Conservation (phyloP, 2,888 invertebrate genomes). For the Amphiduros pacificus region DNA sequence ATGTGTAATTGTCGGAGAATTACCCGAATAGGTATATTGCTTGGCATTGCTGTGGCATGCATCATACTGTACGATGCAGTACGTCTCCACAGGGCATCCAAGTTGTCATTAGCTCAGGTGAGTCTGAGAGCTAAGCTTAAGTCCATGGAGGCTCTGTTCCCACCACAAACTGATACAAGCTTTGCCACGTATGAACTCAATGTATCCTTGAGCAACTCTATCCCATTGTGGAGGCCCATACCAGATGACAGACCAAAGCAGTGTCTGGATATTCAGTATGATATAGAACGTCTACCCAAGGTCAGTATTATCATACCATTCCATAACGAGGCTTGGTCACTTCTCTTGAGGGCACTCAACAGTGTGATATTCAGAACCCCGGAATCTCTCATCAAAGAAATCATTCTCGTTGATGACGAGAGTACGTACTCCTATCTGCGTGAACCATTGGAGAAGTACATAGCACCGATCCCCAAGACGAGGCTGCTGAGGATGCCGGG, state of each 20-base stretch:
- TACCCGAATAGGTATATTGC: no score
- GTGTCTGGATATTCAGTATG: not conserved
- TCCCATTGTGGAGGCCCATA: not conserved
- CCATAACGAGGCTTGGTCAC: constrained; percentile 32
- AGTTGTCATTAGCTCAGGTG: no score
- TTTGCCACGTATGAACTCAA: not conserved
- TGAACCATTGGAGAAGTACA: constrained; percentile 19
- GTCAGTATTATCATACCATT: constrained; percentile 29
- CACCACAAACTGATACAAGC: not conserved
- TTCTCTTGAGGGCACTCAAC: constrained; percentile 25
- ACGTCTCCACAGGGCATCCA: no score
- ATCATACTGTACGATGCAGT: no score
- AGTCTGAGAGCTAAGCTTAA: not conserved
- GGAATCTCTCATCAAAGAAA: constrained; percentile 19
- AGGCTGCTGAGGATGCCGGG: constrained; percentile 2
- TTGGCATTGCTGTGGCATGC: no score
- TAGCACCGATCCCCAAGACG: not conserved
- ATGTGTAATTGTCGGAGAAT: no score
- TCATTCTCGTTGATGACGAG: constrained; percentile 27
- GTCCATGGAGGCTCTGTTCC: not conserved
- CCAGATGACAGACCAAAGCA: not conserved
- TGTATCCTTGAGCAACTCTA: not conserved
- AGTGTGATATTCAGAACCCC: constrained; percentile 25
- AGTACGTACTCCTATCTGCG: constrained; percentile 22
- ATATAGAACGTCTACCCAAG: constrained; percentile 18